A percentile compares a stretch with the other conserved stretches of the same genome.
These are phyloP conservation scores for Asarcornis scutulata DNA, from an alignment of 2,113 vertebrate species.

Conservation along the genomic window DNA sequence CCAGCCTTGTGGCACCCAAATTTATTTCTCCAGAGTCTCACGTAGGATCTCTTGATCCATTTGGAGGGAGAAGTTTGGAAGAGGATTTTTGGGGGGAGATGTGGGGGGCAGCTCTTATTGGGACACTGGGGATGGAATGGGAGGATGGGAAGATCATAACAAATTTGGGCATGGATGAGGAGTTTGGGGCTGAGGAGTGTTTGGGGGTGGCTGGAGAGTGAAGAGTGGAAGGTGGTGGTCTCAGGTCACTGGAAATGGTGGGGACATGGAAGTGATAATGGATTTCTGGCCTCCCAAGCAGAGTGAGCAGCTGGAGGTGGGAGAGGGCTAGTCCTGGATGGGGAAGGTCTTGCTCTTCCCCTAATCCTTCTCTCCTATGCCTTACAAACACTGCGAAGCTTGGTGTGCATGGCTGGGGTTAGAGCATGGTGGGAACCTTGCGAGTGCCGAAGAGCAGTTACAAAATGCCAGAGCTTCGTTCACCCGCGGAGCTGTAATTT, in stretches of 20 bases:
- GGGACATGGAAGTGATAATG: not conserved
- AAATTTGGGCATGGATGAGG: not conserved
- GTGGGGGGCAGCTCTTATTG: not conserved
- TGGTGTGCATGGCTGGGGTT: accelerated
- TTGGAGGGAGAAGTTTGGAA: not conserved
- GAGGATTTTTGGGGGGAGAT: not conserved
- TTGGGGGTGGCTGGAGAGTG: not conserved
- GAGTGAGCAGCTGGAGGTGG: not conserved
- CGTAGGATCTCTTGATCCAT: not conserved
- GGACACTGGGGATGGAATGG: not conserved
- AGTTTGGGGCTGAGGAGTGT: not conserved
- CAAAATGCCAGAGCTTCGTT: not conserved
- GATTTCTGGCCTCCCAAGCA: not conserved
- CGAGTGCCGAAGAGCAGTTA: not conserved
- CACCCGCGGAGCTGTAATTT: not conserved
- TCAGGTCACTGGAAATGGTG: accelerated
- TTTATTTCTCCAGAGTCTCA: not conserved
- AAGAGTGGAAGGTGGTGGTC: not conserved
- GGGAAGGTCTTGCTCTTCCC: not conserved
- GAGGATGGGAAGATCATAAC: not conserved
- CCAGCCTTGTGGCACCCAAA: not conserved
- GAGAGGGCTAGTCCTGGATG: not conserved
- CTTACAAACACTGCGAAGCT: not conserved
- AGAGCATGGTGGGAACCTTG: not conserved
- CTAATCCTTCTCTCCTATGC: accelerated